These are phyloP conservation scores for Orycteropus afer DNA, from an alignment of 2,113 vertebrate species.

Conservation along the genomic window DNA sequence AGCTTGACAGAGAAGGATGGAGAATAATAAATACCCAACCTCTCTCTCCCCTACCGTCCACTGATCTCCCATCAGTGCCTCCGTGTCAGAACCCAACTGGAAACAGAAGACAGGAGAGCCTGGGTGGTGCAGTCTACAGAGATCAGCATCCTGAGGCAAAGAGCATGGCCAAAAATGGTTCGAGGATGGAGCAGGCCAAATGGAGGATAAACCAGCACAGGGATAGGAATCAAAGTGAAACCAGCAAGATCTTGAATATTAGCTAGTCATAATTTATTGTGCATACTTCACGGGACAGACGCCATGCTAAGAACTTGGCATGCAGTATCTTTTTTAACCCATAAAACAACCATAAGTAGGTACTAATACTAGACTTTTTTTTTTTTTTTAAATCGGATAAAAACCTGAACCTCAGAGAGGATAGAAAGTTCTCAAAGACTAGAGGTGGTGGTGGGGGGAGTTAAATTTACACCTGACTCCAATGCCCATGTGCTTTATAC, in stretches of 20 bases:
- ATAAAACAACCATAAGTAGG: background rate
- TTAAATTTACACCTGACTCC: background rate
- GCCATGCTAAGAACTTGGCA: background rate
- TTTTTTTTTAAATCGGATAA: background rate
- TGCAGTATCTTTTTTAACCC: background rate
- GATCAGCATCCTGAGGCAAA: background rate
- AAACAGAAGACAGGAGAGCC: background rate
- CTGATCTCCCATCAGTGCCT: background rate
- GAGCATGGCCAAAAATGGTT: background rate
- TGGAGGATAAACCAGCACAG: background rate
- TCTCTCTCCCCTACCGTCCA: fast-evolving
- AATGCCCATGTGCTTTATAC: fast-evolving
- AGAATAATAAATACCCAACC: background rate
- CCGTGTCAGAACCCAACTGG: background rate
- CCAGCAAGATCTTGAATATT: background rate
- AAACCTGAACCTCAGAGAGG: background rate
- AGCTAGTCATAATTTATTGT: background rate
- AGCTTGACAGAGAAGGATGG: background rate
- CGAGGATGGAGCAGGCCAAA: background rate
- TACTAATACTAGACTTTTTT: background rate
- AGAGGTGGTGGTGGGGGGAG: background rate
- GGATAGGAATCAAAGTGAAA: background rate
- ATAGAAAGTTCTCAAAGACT: background rate
- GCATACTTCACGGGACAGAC: fast-evolving
- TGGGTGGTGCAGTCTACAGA: background rate